Evolutionary conservation across 2,113 vertebrate genomes (phyloP).

Genomic region (Aspidoscelis tigris): DNA sequence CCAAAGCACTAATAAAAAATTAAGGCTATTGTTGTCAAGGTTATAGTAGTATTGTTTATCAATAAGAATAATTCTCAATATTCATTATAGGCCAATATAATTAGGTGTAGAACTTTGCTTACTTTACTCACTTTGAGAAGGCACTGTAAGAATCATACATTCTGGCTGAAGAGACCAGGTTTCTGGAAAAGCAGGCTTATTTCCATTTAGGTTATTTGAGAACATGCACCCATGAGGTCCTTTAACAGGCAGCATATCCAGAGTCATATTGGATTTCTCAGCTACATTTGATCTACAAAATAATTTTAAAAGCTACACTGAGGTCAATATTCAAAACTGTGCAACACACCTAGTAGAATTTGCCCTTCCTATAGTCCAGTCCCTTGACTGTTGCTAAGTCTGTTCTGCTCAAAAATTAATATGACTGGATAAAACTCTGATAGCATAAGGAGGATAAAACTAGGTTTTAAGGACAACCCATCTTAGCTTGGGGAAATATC

Average conservation of each 20-base stretch:
- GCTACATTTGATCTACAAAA: conserved; percentile 70
- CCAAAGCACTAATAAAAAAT: neutral
- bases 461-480: no score
- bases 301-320: neutral
- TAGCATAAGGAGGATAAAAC: no score
- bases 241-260: conserved; percentile 95
- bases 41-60: neutral
- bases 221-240: conserved; percentile 85
- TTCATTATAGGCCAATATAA: neutral
- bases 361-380: no score
- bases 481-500: no score
- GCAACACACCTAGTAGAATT: no score
- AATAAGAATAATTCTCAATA: neutral
- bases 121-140: conserved; percentile 83
- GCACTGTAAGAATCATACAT: conserved; percentile 80
- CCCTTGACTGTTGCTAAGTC: no score
- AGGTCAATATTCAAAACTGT: no score
- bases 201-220: conserved; percentile 61
- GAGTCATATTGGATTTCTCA: conserved; percentile 75
- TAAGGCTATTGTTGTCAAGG: neutral
- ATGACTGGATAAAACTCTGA: no score
- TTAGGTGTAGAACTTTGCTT: neutral
- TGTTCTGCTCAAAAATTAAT: no score
- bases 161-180: conserved; percentile 86
- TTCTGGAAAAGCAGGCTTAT: conserved; percentile 61